Percentiles rank a stretch among this genome's conserved stretches.
phyloP scores from a whole-genome alignment of 2,888 invertebrate species.

The Hydrotaea diabolus region DNA sequence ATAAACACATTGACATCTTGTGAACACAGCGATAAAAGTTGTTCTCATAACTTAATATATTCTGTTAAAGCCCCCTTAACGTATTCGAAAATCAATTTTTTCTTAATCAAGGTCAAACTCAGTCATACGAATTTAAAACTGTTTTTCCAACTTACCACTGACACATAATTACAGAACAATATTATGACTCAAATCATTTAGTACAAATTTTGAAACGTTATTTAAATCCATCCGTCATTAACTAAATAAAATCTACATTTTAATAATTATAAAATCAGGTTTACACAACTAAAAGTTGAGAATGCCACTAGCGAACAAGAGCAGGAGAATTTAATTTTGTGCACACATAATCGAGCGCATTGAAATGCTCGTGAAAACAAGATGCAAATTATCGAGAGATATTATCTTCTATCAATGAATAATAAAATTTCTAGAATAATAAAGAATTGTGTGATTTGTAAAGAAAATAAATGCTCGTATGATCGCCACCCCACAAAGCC shows the following conservation, averaged over 20 bases:
- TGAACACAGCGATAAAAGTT: background rate
- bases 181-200: background rate
- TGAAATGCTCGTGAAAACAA: no score
- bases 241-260: background rate
- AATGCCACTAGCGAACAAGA: no score
- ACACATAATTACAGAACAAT: background rate
- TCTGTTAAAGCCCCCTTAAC: background rate
- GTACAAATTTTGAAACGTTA: no score
- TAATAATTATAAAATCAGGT: no score
- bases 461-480: slow-evolving; percentile 33
- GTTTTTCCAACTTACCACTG: background rate
- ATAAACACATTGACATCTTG: slow-evolving; percentile 5
- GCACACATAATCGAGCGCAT: no score
- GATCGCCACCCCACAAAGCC: slow-evolving; percentile 24
- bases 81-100: background rate
- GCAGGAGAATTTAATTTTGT: no score
- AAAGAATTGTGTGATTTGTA: no score
- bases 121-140: background rate
- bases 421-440: no score
- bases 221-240: background rate
- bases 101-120: background rate
- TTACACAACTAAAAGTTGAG: no score
- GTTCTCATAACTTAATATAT: background rate
- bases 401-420: no score
- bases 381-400: no score